These are phyloP conservation scores for Drosophila nigricruria DNA, from an alignment of 2,888 invertebrate genomes.

Conservation along the genomic window DNA sequence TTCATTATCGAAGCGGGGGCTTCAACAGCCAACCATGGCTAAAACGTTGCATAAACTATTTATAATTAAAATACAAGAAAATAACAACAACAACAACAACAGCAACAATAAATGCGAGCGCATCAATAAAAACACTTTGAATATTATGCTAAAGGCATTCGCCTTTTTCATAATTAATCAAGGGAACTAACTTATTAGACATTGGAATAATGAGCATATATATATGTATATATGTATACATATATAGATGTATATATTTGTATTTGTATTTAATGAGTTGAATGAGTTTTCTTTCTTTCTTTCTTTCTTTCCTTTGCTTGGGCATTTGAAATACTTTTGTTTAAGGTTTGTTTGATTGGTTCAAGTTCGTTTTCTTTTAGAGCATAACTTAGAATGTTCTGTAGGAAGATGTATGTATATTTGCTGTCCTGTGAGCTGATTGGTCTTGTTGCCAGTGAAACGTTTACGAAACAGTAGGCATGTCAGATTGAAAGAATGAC, in stretches of 20 bases:
- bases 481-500: not conserved
- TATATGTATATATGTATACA: not conserved
- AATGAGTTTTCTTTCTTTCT: not conserved
- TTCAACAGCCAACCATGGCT: conserved; percentile 18
- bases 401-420: too few relatives aligned
- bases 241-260: not conserved
- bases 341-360: not conserved
- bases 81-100: not conserved
- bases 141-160: conserved; percentile 25
- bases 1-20: conserved; percentile 13
- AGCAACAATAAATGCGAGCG: conserved; percentile 1
- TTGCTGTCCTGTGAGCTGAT: not conserved
- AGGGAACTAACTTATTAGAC: conserved; percentile 1
- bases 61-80: conserved; percentile 6
- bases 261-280: not conserved
- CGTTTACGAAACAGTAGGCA: not conserved
- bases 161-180: conserved; percentile 22
- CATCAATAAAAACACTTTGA: conserved; percentile 22
- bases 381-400: not conserved
- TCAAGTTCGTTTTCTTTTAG: not conserved
- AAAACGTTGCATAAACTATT: conserved; percentile 28
- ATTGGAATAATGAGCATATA: not conserved
- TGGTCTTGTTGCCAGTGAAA: not conserved
- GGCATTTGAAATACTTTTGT: not conserved
- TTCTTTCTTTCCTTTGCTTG: not conserved